Conservation (phyloP, 1,140 invertebrate species). For the Daktulosphaira vitifoliae region DNA sequence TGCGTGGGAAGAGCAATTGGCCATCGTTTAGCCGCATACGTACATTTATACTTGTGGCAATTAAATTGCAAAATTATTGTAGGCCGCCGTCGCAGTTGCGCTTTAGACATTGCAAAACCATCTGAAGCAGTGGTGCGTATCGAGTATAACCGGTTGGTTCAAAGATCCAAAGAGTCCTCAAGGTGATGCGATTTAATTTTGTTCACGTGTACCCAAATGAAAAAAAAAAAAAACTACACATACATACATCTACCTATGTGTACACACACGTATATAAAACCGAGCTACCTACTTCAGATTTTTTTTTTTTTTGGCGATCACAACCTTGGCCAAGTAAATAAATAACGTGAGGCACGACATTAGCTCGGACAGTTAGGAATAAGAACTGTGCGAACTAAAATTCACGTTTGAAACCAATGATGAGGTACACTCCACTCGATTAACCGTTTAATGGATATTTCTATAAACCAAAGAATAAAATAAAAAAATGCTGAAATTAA, state of each 20-base stretch:
- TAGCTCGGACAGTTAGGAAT: no score
- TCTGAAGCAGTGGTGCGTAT: conserved; percentile 7
- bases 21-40: neutral
- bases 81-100: neutral
- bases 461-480: no score
- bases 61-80: conserved; percentile 23
- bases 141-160: neutral
- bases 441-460: no score
- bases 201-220: neutral
- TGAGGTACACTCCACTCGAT: no score
- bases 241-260: no score
- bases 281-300: neutral
- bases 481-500: no score
- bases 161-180: conserved; percentile 1
- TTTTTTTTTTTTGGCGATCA: neutral
- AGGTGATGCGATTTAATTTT: conserved; percentile 28
- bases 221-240: no score
- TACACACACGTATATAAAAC: neutral
- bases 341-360: neutral
- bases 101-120: conserved; percentile 11
- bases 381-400: neutral
- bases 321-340: conserved; percentile 28
- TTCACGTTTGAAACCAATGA: no score
- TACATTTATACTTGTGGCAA: neutral
- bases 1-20: conserved; percentile 17